These are phyloP conservation scores for Eledona agricola DNA, from an alignment of 2,888 invertebrate species.

Conservation along the genomic window DNA sequence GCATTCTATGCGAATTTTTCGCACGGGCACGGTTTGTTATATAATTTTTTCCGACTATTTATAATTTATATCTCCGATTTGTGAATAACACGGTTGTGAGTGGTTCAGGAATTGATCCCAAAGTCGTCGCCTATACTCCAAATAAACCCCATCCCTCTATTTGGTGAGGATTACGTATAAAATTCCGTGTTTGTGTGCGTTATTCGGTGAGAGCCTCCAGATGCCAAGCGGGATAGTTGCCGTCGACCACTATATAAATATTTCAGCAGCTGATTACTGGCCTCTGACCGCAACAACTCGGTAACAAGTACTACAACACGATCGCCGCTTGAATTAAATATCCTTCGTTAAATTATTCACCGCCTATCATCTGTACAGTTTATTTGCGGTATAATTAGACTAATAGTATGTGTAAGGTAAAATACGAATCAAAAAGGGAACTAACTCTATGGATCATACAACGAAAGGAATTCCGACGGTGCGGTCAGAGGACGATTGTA, in stretches of 20 bases:
- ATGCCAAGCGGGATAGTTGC: conserved; percentile 36
- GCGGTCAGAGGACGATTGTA: conserved; percentile 44
- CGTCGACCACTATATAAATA: conserved; percentile 41
- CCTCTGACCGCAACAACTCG: conserved; percentile 54
- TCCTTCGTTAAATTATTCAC: conserved; percentile 28
- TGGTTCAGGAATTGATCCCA: too few relatives aligned
- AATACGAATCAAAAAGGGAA: conserved; percentile 7
- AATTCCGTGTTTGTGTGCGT: conserved; percentile 31
- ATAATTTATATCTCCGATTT: too few relatives aligned
- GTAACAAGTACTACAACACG: conserved; percentile 50
- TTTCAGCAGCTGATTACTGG: conserved; percentile 51
- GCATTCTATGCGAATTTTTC: too few relatives aligned
- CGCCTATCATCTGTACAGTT: conserved; percentile 16
- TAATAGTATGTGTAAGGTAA: conserved; percentile 20
- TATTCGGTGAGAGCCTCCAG: conserved; percentile 36
- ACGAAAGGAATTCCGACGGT: conserved; percentile 33
- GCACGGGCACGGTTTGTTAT: too few relatives aligned
- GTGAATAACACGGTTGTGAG: too few relatives aligned
- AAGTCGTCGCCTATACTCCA: too few relatives aligned
- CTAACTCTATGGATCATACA: conserved; percentile 5
- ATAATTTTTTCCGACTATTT: too few relatives aligned
- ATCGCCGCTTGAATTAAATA: conserved; percentile 46
- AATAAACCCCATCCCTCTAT: too few relatives aligned
- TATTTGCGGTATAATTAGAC: conserved; percentile 27
- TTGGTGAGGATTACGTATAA: conserved; percentile 28